Percentiles rank a stretch among this genome's conserved stretches.
Conservation (phyloP, 2,113 vertebrate species). For the Paedocypris sp. region DNA sequence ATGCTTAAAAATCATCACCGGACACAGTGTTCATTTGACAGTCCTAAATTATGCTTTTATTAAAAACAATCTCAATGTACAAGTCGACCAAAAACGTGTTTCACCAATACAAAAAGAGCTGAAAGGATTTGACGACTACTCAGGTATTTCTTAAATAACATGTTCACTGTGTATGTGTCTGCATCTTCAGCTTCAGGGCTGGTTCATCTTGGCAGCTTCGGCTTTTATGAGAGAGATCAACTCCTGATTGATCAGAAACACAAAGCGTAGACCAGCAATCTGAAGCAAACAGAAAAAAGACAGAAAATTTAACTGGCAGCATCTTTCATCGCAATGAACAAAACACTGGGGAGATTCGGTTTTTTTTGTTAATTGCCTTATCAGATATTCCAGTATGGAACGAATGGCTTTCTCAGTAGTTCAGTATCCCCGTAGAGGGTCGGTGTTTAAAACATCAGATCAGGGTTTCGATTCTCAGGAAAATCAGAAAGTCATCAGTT, state of each 20-base stretch:
- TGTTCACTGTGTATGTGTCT: not conserved
- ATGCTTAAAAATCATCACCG: too few species aligned
- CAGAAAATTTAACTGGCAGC: not conserved
- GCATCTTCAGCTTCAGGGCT: conserved; percentile 62
- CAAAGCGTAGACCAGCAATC: conserved; percentile 90
- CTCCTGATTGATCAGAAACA: conserved; percentile 94
- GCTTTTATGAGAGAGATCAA: conserved; percentile 90
- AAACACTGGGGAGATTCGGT: too few species aligned
- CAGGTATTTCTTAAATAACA: not conserved
- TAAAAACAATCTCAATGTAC: not conserved
- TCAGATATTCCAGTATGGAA: too few species aligned
- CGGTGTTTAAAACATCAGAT: too few species aligned
- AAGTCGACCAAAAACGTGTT: not conserved
- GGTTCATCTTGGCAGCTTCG: conserved; percentile 85
- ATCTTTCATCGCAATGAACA: too few species aligned
- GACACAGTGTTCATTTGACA: not conserved
- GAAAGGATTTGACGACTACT: too few species aligned
- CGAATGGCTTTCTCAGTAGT: too few species aligned
- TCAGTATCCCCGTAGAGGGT: too few species aligned
- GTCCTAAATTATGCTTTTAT: not conserved
- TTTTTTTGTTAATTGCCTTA: too few species aligned
- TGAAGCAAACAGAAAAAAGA: conserved; percentile 44
- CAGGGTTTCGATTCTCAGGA: too few species aligned
- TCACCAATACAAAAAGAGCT: not conserved
- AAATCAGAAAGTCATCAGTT: too few species aligned